Conservation (phyloP, 2,888 invertebrate genomes). For the Myopa tessellatipennis region DNA sequence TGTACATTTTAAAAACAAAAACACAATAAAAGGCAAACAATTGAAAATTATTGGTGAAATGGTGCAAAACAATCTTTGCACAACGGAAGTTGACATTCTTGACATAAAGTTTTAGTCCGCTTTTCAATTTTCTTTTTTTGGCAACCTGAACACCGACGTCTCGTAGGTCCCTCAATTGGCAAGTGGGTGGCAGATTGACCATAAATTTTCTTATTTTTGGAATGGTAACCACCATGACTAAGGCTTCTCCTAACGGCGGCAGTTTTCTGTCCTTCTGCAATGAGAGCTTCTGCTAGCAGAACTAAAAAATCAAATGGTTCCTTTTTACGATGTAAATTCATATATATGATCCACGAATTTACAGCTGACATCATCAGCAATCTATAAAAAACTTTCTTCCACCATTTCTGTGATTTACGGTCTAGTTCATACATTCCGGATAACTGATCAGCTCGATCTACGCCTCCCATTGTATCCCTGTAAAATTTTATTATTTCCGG, state of each 20-base stretch:
- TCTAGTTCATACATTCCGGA: slow-evolving; percentile 40
- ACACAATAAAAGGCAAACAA: too few species aligned
- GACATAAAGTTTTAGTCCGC: too few species aligned
- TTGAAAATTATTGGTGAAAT: too few species aligned
- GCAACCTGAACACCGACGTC: too few species aligned
- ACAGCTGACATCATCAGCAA: slow-evolving; percentile 41
- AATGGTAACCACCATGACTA: too few species aligned
- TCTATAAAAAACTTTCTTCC: slow-evolving; percentile 46
- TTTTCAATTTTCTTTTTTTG: too few species aligned
- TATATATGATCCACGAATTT: slow-evolving; percentile 41
- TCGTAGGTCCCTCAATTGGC: too few species aligned
- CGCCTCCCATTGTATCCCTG: not conserved
- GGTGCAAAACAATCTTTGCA: too few species aligned
- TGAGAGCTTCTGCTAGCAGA: slow-evolving; percentile 38
- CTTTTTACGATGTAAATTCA: slow-evolving; percentile 38
- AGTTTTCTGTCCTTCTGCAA: slow-evolving; percentile 41
- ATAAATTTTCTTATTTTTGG: not conserved
- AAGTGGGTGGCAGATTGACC: too few species aligned
- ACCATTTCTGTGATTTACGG: slow-evolving; percentile 43
- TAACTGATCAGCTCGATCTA: slow-evolving; percentile 33
- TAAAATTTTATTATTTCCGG: not conserved
- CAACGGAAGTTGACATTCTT: too few species aligned
- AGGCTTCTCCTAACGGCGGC: too few species aligned
- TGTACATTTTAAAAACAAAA: too few species aligned
- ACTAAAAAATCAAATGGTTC: slow-evolving; percentile 40